Evolutionary conservation across 37 sponge, comb jelly and placozoan species (phyloP).

Genomic region (Ephydatia muelleri): DNA sequence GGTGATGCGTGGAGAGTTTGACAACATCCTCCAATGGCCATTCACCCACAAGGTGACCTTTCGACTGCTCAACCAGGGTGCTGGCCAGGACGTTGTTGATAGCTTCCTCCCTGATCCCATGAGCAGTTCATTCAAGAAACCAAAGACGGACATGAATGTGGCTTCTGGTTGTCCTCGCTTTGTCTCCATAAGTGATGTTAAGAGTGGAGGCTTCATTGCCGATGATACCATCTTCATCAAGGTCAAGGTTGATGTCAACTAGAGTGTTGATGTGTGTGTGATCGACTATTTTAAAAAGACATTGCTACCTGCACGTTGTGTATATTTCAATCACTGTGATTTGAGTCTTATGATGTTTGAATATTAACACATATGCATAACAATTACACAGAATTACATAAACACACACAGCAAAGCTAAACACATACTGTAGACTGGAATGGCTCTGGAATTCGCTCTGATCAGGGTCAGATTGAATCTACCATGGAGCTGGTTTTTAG

Average conservation of each 20-base stretch:
- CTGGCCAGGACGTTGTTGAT: slow-evolving; percentile 62
- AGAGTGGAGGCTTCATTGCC: slow-evolving; percentile 46
- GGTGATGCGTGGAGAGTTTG: slow-evolving; percentile 83
- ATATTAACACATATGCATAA: too few relatives aligned
- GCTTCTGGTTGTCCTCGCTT: slow-evolving; percentile 77
- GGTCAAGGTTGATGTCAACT: slow-evolving; percentile 48
- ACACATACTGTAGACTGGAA: too few relatives aligned
- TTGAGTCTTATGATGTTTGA: too few relatives aligned
- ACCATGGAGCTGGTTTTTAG: too few relatives aligned
- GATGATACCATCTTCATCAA: slow-evolving; percentile 77
- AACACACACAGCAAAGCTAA: too few relatives aligned
- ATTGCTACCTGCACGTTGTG: too few relatives aligned
- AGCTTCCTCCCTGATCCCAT: slow-evolving; percentile 81
- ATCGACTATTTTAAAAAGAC: too few relatives aligned
- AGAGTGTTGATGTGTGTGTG: too few relatives aligned
- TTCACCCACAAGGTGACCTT: slow-evolving; percentile 78
- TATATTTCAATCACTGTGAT: too few relatives aligned
- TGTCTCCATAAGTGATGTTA: slow-evolving; percentile 49
- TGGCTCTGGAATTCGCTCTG: too few relatives aligned
- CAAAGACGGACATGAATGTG: slow-evolving; percentile 80
- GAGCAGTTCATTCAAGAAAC: slow-evolving; percentile 73
- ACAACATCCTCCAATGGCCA: slow-evolving; percentile 82
- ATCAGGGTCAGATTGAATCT: too few relatives aligned
- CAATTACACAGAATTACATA: too few relatives aligned
- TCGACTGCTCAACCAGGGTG: slow-evolving; percentile 65